Conservation (phyloP, 2,797 vertebrate genomes). For the Loriculus beryllinus region DNA sequence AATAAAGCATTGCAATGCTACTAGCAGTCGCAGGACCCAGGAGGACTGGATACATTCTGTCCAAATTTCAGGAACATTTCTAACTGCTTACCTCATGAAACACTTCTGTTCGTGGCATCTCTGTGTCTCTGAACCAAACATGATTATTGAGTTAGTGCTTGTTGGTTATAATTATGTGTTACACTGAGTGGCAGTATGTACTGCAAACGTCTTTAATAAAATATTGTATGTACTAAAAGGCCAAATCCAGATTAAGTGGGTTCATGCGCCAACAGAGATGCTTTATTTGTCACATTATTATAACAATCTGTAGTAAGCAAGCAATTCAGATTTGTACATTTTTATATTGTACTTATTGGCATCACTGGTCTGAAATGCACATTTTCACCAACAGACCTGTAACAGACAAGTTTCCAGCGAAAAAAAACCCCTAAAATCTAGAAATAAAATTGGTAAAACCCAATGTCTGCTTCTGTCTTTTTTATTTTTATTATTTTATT, state of each 20-base stretch:
- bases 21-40: conserved; percentile 76
- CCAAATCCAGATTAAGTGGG: conserved; percentile 74
- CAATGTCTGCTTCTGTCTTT: background rate
- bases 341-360: conserved; percentile 71
- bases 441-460: conserved; percentile 82
- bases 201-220: conserved; percentile 57
- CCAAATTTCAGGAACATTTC: conserved; percentile 79
- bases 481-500: background rate
- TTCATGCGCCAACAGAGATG: conserved; percentile 71
- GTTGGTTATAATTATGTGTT: conserved; percentile 65
- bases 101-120: conserved; percentile 70
- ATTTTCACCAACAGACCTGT: conserved; percentile 81
- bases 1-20: conserved; percentile 68
- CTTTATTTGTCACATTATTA: conserved; percentile 73
- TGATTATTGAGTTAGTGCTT: conserved; percentile 65
- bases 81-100: conserved; percentile 82
- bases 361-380: conserved; percentile 83
- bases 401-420: conserved; percentile 79
- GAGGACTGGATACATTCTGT: conserved; percentile 75
- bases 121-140: conserved; percentile 75
- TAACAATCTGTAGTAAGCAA: conserved; percentile 71
- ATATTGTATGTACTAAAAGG: conserved; percentile 71
- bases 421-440: conserved; percentile 74
- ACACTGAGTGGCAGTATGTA: conserved; percentile 51
- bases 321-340: conserved; percentile 72